Evolutionary conservation across 2,797 vertebrate species (phyloP), one percentile per base, ranked within the genome.

Genomic region (Chromis chromis): DNA sequence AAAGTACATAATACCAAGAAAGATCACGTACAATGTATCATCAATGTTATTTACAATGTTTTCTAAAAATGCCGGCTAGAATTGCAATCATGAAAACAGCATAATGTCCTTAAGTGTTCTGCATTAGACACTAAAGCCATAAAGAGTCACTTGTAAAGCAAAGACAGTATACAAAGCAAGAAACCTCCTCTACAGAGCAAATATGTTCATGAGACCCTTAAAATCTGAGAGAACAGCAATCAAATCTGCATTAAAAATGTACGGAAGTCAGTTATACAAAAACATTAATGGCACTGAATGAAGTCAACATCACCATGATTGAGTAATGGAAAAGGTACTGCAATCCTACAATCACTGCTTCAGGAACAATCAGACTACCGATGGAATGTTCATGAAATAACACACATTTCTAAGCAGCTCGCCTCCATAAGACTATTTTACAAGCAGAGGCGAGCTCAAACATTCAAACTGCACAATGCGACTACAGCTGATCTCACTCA

Each of bases 281-380:
- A 90, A 90, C 80, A 85, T 89, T 94, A 96, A 97, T 96, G 96
- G 96, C 96, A 97, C 96, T 94, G 96, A 96, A 96, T 95, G 94
- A 95, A 96, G 94, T 96, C 94, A 94, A 94, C 91, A 94, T 95
- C 94, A 94, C 94, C 91, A 94, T 95, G 95, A 95, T 39, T 94
- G 95, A 94, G 95, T 95, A 94, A 94, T 94, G 95, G 93, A 92
- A 94, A 91, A 91, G 88, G 89, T 87, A 87, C 87, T 91, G 91
- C 95, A 94, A 95, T 95, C 94, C 95, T 97, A 98, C 96, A 98
- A 97, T 97, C 96, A 95, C 96, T 94, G 96, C 93, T 95, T 96
- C 94, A 95, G 94, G 91, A 96, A 97, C 96, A 95, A 91, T 93
- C 91, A 89, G 96, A 94, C 94, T 93, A 96, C 95, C 91, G 93